These are phyloP conservation scores for Brotula barbata DNA, from an alignment of 2,797 vertebrate genomes.

Conservation along the genomic window DNA sequence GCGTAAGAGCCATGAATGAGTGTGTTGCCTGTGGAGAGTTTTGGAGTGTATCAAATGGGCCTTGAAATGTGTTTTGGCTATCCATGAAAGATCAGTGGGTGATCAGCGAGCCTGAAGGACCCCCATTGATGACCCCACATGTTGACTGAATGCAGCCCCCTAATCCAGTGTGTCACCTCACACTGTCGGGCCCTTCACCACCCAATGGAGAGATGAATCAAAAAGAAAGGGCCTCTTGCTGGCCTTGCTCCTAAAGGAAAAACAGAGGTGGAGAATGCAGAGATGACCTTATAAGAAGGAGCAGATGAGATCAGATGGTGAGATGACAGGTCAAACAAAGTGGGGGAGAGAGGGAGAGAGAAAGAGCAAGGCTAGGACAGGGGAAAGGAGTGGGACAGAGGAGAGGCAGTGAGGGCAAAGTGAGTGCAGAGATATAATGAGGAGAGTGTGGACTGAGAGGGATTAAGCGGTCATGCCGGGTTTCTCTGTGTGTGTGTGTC, in stretches of 20 bases:
- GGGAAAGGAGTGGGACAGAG: slow-evolving; percentile 44
- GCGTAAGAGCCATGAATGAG: slow-evolving; percentile 28
- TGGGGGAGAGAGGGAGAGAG: slow-evolving; percentile 27
- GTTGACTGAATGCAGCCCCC: slow-evolving; percentile 53
- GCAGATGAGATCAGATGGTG: slow-evolving; percentile 69
- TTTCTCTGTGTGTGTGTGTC: slow-evolving; percentile 11
- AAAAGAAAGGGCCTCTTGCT: slow-evolving; percentile 54
- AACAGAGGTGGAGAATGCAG: slow-evolving; percentile 38
- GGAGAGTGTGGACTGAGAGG: slow-evolving; percentile 49
- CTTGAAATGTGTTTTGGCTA: slow-evolving; percentile 66
- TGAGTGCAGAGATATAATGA: slow-evolving; percentile 40
- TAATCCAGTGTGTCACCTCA: slow-evolving; percentile 74
- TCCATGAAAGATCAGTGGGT: slow-evolving; percentile 65
- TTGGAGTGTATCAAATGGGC: slow-evolving; percentile 60
- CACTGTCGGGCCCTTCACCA: slow-evolving; percentile 64
- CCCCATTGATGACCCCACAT: slow-evolving; percentile 59
- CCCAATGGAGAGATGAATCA: slow-evolving; percentile 54
- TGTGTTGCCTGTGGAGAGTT: slow-evolving; percentile 50
- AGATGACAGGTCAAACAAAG: slow-evolving; percentile 71
- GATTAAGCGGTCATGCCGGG: slow-evolving; percentile 63
- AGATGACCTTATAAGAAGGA: slow-evolving; percentile 73
- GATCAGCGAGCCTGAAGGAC: slow-evolving; percentile 50
- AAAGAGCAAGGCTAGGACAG: slow-evolving; percentile 17
- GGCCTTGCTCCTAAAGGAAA: slow-evolving; percentile 55
- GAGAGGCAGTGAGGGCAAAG: slow-evolving; percentile 44